Evolutionary conservation across 1,140 invertebrate species (phyloP).

Genomic region (Rhagoletis zephyria): DNA sequence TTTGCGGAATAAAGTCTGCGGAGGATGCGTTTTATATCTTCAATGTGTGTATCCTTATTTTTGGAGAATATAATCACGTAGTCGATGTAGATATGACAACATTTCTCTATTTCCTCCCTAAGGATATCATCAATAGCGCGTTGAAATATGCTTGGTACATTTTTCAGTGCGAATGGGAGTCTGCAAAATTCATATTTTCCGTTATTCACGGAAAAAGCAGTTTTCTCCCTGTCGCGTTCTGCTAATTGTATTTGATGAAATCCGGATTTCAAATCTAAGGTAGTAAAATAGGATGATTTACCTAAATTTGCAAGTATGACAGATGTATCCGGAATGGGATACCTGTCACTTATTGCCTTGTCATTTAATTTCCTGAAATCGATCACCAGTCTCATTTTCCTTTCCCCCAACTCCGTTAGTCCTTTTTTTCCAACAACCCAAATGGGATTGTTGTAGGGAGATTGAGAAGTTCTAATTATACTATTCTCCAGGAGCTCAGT

Average conservation of each 20-base stretch:
- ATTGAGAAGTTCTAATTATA: too few relatives aligned
- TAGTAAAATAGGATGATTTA: not conserved
- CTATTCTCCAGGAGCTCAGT: too few relatives aligned
- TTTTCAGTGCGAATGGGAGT: too few relatives aligned
- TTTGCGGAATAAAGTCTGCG: slow-evolving; percentile 56
- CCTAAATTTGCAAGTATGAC: too few relatives aligned
- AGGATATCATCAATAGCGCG: too few relatives aligned
- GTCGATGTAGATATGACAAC: slow-evolving; percentile 19
- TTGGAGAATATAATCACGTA: not conserved
- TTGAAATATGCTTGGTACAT: too few relatives aligned
- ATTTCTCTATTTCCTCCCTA: not conserved
- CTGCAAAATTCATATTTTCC: slow-evolving; percentile 33
- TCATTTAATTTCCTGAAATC: too few relatives aligned
- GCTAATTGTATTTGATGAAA: slow-evolving; percentile 37
- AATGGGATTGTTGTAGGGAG: too few relatives aligned
- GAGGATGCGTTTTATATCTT: slow-evolving; percentile 59
- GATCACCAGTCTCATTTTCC: too few relatives aligned
- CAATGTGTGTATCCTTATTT: slow-evolving; percentile 32
- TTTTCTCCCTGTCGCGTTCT: not conserved
- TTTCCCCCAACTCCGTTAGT: too few relatives aligned
- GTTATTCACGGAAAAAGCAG: slow-evolving; percentile 52
- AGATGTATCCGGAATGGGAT: too few relatives aligned
- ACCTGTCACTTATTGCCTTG: too few relatives aligned
- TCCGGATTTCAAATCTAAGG: slow-evolving; percentile 9
- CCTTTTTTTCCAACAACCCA: not conserved